These are phyloP conservation scores for Oscheius myriophilus DNA, from an alignment of 2,888 invertebrate species.

Conservation along the genomic window DNA sequence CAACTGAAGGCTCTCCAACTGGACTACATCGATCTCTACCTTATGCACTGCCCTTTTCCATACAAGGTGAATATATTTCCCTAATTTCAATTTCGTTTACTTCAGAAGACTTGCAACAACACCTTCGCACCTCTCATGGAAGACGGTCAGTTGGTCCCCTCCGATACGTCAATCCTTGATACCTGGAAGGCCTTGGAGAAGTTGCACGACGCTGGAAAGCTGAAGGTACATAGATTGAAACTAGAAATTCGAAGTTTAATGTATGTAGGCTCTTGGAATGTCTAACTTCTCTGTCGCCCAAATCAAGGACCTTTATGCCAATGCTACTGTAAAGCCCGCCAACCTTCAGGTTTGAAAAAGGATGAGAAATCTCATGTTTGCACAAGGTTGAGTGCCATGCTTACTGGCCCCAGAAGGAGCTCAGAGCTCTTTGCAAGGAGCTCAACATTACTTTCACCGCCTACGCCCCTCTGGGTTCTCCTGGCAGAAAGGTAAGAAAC, in stretches of 20 bases:
- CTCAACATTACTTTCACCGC: conserved; percentile 75
- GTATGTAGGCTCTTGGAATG: conserved; percentile 62
- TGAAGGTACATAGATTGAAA: conserved; percentile 36
- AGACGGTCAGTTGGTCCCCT: conserved; percentile 36
- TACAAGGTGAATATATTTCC: conserved; percentile 26
- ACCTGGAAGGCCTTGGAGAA: conserved; percentile 63
- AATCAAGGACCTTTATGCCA: conserved; percentile 61
- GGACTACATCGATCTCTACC: conserved; percentile 60
- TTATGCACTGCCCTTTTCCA: conserved; percentile 57
- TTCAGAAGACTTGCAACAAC: conserved; percentile 39
- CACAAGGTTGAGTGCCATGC: conserved; percentile 81
- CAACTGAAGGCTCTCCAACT: conserved; percentile 56
- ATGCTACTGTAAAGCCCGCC: conserved; percentile 62
- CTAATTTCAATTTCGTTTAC: not conserved
- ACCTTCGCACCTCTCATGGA: conserved; percentile 37
- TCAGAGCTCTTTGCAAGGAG: conserved; percentile 77
- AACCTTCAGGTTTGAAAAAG: conserved; percentile 58
- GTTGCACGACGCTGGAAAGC: conserved; percentile 48
- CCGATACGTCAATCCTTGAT: conserved; percentile 49
- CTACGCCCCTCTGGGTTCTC: conserved; percentile 57
- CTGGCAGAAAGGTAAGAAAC: conserved; percentile 43
- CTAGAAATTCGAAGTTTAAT: conserved; percentile 12
- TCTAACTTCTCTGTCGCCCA: conserved; percentile 65
- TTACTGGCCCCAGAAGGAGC: conserved; percentile 80
- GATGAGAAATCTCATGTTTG: not conserved